Conservation (phyloP, 2,797 vertebrate species). For the Meda fulgida region DNA sequence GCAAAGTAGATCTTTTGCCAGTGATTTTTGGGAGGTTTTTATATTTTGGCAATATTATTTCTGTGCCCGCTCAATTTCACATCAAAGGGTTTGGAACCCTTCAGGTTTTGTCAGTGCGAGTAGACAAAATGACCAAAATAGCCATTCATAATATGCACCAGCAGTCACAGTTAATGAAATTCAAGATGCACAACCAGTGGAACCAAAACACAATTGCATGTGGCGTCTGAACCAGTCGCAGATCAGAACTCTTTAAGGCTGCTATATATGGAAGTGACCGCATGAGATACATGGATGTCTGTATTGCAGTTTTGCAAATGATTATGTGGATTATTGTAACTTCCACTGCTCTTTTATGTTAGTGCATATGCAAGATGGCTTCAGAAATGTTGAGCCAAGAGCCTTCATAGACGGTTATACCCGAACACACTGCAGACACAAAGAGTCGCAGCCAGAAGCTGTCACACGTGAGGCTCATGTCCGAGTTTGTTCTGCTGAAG, state of each 20-base stretch:
- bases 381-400: slow-evolving; percentile 31
- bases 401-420: slow-evolving; percentile 12
- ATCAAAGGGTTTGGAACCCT: slow-evolving; percentile 15
- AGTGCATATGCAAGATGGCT: neutral
- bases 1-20: neutral
- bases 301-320: neutral
- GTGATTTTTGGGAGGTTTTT: neutral
- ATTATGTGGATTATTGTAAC: slow-evolving; percentile 20
- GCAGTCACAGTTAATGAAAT: neutral
- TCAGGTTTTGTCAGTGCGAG: neutral
- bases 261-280: neutral
- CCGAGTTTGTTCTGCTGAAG: slow-evolving; percentile 42
- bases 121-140: neutral
- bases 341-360: neutral
- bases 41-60: neutral
- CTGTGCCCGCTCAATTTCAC: neutral
- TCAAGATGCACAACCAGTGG: slow-evolving; percentile 17
- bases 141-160: neutral
- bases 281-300: slow-evolving; percentile 14
- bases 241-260: neutral
- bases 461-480: slow-evolving; percentile 17
- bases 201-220: neutral
- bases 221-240: neutral
- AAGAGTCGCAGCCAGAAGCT: slow-evolving; percentile 45
- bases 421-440: slow-evolving; percentile 28